phyloP scores from a whole-genome alignment of 2,113 vertebrate species.

The Ibidorhyncha struthersii region DNA sequence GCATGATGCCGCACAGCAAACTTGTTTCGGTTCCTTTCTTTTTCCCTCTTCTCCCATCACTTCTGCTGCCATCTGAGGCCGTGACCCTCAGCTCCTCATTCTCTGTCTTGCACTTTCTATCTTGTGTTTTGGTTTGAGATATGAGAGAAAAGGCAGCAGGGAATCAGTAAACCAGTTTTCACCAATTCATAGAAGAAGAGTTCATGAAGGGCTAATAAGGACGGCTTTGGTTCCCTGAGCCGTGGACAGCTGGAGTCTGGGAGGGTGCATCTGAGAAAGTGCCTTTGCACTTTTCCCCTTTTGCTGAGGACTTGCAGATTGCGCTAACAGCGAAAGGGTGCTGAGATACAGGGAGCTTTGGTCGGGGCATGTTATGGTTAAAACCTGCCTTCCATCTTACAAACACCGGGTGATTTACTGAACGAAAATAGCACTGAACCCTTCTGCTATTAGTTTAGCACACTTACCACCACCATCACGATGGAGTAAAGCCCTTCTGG shows the following conservation, averaged over 20 bases:
- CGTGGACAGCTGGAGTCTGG: not conserved
- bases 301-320: not conserved
- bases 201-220: not conserved
- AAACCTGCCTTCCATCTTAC: not conserved
- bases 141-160: not conserved
- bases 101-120: not conserved
- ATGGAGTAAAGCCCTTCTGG: not conserved
- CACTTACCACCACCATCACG: not conserved
- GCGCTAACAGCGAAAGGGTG: not conserved
- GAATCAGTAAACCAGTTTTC: not conserved
- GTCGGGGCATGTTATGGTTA: fast-evolving
- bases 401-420: not conserved
- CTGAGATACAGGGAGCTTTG: not conserved
- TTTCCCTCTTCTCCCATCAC: not conserved
- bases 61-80: not conserved
- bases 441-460: not conserved
- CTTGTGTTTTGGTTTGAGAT: not conserved
- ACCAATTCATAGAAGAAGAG: not conserved
- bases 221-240: not conserved
- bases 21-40: not conserved
- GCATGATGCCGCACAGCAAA: fast-evolving
- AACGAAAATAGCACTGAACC: not conserved
- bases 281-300: not conserved
- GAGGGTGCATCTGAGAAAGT: not conserved
- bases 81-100: not conserved